A percentile compares a stretch with the other conserved stretches of the same genome.
These are phyloP conservation scores for Pheosia tremula DNA, from an alignment of 2,888 invertebrate genomes.

Conservation along the genomic window DNA sequence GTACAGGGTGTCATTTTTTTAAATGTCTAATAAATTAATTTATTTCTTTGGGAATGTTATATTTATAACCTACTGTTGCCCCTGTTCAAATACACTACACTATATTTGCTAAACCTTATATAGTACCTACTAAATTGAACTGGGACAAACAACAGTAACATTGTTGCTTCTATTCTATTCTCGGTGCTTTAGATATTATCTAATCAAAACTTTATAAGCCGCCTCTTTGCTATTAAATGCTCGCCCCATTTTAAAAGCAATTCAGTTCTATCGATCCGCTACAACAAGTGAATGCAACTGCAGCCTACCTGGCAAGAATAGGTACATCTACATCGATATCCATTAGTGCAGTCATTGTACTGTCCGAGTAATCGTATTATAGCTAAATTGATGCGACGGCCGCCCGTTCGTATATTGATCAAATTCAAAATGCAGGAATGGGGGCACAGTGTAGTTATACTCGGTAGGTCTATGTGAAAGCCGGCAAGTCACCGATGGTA, in stretches of 20 bases:
- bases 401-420: slow-evolving; percentile 44
- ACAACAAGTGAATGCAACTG: slow-evolving; percentile 18
- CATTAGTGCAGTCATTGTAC: slow-evolving; percentile 47
- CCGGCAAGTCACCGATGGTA: neutral
- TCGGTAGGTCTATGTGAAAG: neutral
- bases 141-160: too few species aligned
- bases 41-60: too few species aligned
- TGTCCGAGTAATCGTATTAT: slow-evolving; percentile 55
- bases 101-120: too few species aligned
- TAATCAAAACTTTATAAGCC: neutral
- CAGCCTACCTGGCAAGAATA: slow-evolving; percentile 15
- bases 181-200: too few species aligned
- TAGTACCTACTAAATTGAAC: too few species aligned
- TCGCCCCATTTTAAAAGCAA: neutral
- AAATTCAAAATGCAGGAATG: slow-evolving; percentile 43
- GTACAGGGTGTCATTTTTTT: too few species aligned
- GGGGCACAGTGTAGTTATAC: neutral
- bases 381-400: slow-evolving; percentile 52
- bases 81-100: too few species aligned
- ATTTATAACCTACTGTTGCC: too few species aligned
- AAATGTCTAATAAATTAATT: too few species aligned
- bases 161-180: too few species aligned
- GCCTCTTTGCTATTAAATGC: neutral
- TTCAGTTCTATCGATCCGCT: neutral
- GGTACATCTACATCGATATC: slow-evolving; percentile 41